Base-by-base conservation (phyloP, 2,888 invertebrate species). In the Euproctis similis region DNA sequence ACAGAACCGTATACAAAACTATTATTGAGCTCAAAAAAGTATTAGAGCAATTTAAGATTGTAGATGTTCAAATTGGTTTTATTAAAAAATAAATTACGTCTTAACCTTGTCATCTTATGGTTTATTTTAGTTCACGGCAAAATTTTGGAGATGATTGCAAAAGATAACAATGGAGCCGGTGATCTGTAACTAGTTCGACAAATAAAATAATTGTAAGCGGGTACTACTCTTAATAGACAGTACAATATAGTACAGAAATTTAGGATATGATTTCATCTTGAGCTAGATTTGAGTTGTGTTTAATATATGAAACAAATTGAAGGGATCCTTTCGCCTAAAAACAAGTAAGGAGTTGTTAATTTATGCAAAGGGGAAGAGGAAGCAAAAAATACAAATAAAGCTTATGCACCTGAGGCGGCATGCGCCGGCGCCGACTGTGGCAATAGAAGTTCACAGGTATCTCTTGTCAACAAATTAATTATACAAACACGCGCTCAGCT, bases 301-400 rank as follows among this genome's bases (percentile, higher is more conserved):
- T 21, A 11, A 8, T 21, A 1, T 11, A 21, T 4, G 8, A 21
- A 19, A 26, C 22, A 21, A 8, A 14, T 18, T 30, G 22, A 25
- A 24, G 31, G 31, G 32, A 39, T 38, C 28, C 42, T 53, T 59
- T 46, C 41, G 37, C 28, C 36, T 31, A 48, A 47, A 46, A 46
- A 61, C 53, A 49, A 51, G 64, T 42, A 74, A 73, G 39, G 65
- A 77, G 74, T 63, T 69, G 57, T 55, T 81, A 81, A 84, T 78
- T 65, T 84, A 84, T 82, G 80, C 81, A 81, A 81, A 80, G 84
- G 84, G 82, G 78, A 81, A 82, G 76, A 61, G 52, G 62, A 51
- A 56, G 73, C 68, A 73, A 72, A 74, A 76, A 76, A 60, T 58
- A 55, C 63, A 73, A 76, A 80, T 74, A 77, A 77, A 76, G 78